Evolutionary conservation across 2,113 vertebrate genomes (phyloP).

Genomic region (Aleadryas rufinucha): DNA sequence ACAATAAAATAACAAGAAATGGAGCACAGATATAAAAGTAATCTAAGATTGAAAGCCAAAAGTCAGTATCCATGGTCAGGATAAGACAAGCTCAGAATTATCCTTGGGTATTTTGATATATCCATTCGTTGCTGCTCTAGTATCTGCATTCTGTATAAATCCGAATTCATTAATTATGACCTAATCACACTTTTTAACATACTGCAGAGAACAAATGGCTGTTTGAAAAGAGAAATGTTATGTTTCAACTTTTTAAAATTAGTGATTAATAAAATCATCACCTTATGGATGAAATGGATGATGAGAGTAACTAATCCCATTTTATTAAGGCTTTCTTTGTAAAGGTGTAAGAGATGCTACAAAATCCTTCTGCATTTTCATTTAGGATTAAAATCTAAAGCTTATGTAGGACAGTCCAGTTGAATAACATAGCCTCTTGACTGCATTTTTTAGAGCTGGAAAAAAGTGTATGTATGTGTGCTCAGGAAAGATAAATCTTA

Average conservation of each 20-base stretch:
- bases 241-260: not conserved
- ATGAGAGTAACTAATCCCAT: not conserved
- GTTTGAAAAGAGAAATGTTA: not conserved
- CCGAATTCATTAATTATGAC: not conserved
- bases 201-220: not conserved
- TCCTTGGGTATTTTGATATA: not conserved
- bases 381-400: not conserved
- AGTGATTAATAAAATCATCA: constrained; percentile 9
- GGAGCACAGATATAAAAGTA: not conserved
- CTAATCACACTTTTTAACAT: not conserved
- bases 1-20: not conserved
- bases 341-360: constrained; percentile 44
- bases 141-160: not conserved
- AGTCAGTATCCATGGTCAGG: not conserved
- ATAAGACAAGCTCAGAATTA: constrained; percentile 48
- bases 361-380: not conserved
- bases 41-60: not conserved
- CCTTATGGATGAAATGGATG: not conserved
- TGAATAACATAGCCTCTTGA: not conserved
- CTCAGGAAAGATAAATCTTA: not conserved
- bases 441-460: not conserved
- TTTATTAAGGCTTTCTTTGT: constrained; percentile 49
- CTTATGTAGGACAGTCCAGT: not conserved
- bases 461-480: not conserved
- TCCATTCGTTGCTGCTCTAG: not conserved